Evolutionary conservation across 1,140 invertebrate species (phyloP), one percentile per base, ranked within the genome.

Genomic region (Elymnias hypermnestra): DNA sequence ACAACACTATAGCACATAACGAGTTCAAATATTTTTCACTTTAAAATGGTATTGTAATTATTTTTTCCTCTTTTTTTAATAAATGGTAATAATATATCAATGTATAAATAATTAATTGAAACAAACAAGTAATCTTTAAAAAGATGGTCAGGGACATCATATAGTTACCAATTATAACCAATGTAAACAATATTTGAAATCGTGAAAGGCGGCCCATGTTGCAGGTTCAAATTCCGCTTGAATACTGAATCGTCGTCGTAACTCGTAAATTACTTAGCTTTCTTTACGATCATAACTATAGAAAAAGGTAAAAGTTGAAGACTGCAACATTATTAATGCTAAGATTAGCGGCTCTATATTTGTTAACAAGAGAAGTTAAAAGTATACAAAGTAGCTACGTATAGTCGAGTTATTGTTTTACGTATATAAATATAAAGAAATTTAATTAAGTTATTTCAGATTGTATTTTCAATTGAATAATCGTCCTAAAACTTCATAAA

Each of bases 191-290:
- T 17, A 66, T 35, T 35, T 14, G 31, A 37, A 71, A 15, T 56
- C 48, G 65, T 47, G 65, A 66, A 65, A 70, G 57, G 48, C 14
- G 26, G 29, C 66, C 62, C 75, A 79, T 79, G 72, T 65, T 71
- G 64, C 54, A 25, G 19, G 46, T 57, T 57, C 63, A 64, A 63
- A 55, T 53, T 67, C 64, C 60, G 57, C 37, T 54, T 52, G 58
- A 69, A 57, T 51, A 83, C 79, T 83, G 70, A 74, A 31, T 61
- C 54, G 61, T 55, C 46, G 63, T 22, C 25, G 39, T 33, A 41
- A 40, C 63, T 22, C 25, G 39, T 33, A 41, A 40, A 39, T 33
- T 42, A 54, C 41, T 42, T 38, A 25, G 39, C 39, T 38, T 57
- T 56, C 49, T 42, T 47, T 42, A 7, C 33, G 5, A 38, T 31